These are phyloP conservation scores for Belonocnema kinseyi DNA, from an alignment of 1,140 invertebrate genomes.

Conservation along the genomic window DNA sequence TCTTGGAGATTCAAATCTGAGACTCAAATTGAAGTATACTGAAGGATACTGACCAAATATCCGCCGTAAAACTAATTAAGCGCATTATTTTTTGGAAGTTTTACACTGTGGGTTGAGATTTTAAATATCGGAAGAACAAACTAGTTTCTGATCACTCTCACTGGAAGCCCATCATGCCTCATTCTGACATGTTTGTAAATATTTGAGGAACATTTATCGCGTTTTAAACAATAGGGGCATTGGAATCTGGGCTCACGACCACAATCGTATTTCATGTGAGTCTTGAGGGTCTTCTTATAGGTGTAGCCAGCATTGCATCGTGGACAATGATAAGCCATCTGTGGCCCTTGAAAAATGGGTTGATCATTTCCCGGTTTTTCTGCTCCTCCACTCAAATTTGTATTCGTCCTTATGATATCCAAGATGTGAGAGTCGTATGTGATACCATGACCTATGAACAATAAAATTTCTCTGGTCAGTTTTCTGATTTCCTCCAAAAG, in stretches of 20 bases:
- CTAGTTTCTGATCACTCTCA: constrained; percentile 59
- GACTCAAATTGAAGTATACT: no score
- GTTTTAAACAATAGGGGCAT: constrained; percentile 78
- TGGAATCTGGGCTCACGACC: constrained; percentile 82
- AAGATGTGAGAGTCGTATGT: constrained; percentile 48
- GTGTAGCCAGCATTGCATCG: constrained; percentile 68
- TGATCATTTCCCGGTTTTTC: constrained; percentile 55
- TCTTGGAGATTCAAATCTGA: no score
- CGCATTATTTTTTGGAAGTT: no score
- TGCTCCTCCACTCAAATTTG: constrained; percentile 44
- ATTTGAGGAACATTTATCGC: constrained; percentile 73
- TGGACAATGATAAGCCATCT: constrained; percentile 66
- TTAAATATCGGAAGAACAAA: background rate
- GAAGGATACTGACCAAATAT: no score
- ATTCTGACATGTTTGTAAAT: constrained; percentile 70
- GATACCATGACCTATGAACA: constrained; percentile 62
- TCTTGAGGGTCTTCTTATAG: constrained; percentile 73
- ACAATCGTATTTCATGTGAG: constrained; percentile 85
- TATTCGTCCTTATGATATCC: constrained; percentile 52
- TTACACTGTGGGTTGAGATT: no score
- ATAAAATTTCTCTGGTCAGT: constrained; percentile 47
- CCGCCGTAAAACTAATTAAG: no score
- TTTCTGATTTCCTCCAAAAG: background rate
- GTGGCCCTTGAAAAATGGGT: constrained; percentile 52
- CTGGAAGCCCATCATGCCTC: constrained; percentile 65